These are phyloP conservation scores for Gnathonemus echidnorhynchus DNA, from an alignment of 2,113 vertebrate genomes.

Conservation along the genomic window DNA sequence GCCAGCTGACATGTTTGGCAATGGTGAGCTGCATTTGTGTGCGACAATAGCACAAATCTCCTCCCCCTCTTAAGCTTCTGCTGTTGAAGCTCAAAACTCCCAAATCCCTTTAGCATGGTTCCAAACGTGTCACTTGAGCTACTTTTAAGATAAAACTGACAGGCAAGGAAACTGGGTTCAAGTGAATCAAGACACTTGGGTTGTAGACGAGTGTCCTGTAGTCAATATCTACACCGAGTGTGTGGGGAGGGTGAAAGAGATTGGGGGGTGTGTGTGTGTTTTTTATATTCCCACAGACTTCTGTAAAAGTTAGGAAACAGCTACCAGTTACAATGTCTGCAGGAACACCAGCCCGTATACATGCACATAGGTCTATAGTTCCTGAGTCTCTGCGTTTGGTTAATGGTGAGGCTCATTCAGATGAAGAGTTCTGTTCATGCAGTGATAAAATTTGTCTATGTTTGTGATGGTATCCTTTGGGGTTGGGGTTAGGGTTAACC, in stretches of 20 bases:
- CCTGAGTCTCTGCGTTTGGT: background rate
- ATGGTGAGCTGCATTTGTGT: background rate
- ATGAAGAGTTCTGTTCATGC: background rate
- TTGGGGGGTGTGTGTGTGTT: background rate
- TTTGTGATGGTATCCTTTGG: background rate
- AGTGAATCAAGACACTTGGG: background rate
- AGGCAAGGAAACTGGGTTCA: background rate
- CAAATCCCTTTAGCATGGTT: constrained; percentile 8
- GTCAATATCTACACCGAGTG: background rate
- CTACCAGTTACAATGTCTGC: background rate
- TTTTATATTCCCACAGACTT: background rate
- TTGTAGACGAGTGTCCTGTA: background rate
- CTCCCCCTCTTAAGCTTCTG: constrained; percentile 14
- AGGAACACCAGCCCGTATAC: background rate
- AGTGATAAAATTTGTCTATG: background rate
- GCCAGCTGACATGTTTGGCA: background rate
- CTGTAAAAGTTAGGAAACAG: background rate
- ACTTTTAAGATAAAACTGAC: background rate
- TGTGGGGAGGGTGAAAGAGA: background rate
- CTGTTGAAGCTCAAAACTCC: background rate
- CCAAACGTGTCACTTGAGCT: constrained; percentile 7
- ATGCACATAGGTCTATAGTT: background rate
- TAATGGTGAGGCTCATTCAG: background rate
- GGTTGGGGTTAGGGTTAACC: background rate
- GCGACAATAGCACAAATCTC: background rate